Conservation (phyloP, 1,140 invertebrate species). For the Phocides pigmalion region DNA sequence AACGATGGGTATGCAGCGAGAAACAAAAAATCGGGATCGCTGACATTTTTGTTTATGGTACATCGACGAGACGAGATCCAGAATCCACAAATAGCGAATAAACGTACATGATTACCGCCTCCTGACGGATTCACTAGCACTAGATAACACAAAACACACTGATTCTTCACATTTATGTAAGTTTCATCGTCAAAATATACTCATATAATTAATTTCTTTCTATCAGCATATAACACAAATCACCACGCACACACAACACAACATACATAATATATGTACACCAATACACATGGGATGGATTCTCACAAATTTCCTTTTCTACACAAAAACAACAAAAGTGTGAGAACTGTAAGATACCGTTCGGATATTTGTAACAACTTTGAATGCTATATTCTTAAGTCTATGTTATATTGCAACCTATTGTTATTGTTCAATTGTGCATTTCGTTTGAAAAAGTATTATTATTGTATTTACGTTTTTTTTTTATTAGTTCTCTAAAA, state of each 20-base stretch:
- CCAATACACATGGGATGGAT: constrained; percentile 67
- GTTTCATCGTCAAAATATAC: constrained; percentile 76
- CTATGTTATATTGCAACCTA: constrained; percentile 5
- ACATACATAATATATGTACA: constrained; percentile 79
- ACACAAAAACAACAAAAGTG: constrained; percentile 68
- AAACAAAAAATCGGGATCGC: constrained; percentile 84
- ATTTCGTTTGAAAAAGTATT: not conserved
- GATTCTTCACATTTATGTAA: constrained; percentile 81
- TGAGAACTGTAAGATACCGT: constrained; percentile 58
- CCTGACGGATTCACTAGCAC: constrained; percentile 80
- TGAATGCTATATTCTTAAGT: constrained; percentile 11
- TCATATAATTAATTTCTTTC: constrained; percentile 80
- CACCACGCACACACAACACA: constrained; percentile 83
- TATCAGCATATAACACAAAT: constrained; percentile 82
- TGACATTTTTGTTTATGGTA: constrained; percentile 85
- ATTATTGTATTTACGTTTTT: not conserved
- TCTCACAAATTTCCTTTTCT: constrained; percentile 68
- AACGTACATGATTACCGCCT: constrained; percentile 83
- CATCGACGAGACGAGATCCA: constrained; percentile 83
- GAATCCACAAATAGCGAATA: constrained; percentile 83
- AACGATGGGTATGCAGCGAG: constrained; percentile 78
- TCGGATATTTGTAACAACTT: constrained; percentile 48
- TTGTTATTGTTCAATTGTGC: not conserved
- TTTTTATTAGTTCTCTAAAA: too few relatives aligned
- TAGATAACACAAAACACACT: constrained; percentile 78